Percentiles rank a stretch among this genome's conserved stretches.
Evolutionary conservation across 2,113 vertebrate species (phyloP).

Genomic region (Caloenas nicobarica): DNA sequence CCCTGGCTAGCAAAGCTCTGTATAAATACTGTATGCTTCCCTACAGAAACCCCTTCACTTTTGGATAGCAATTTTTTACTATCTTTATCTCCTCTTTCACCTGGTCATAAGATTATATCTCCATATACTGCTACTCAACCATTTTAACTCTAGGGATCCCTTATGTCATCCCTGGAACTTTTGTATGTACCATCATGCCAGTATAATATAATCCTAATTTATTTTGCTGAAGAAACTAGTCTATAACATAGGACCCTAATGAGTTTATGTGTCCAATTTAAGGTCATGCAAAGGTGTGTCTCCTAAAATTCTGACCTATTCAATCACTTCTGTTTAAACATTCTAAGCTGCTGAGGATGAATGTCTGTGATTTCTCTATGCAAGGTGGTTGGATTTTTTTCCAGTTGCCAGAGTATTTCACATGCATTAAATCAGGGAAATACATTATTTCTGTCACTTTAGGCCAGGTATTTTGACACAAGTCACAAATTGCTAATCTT

Average conservation of each 20-base stretch:
- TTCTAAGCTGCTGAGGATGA: neutral
- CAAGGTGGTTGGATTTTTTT: neutral
- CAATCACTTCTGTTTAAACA: neutral
- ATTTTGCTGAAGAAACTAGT: neutral
- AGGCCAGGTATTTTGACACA: slow-evolving; percentile 45
- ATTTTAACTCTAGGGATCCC: neutral
- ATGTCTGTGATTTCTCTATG: neutral
- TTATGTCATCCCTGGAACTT: neutral
- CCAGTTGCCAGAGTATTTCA: neutral
- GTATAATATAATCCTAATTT: neutral
- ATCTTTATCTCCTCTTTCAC: neutral
- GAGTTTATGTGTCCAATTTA: neutral
- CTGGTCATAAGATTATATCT: neutral
- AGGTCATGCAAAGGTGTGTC: neutral
- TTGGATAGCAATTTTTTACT: neutral
- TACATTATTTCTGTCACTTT: slow-evolving; percentile 40
- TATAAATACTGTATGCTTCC: neutral
- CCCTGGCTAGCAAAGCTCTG: neutral
- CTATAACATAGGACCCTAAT: neutral
- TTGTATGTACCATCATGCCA: neutral
- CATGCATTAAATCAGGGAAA: slow-evolving; percentile 15
- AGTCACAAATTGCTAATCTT: slow-evolving; percentile 55
- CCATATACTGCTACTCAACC: neutral
- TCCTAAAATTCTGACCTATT: neutral
- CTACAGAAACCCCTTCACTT: neutral